Evolutionary conservation across 2,113 vertebrate genomes (phyloP).

Genomic region (Cavia aperea): DNA sequence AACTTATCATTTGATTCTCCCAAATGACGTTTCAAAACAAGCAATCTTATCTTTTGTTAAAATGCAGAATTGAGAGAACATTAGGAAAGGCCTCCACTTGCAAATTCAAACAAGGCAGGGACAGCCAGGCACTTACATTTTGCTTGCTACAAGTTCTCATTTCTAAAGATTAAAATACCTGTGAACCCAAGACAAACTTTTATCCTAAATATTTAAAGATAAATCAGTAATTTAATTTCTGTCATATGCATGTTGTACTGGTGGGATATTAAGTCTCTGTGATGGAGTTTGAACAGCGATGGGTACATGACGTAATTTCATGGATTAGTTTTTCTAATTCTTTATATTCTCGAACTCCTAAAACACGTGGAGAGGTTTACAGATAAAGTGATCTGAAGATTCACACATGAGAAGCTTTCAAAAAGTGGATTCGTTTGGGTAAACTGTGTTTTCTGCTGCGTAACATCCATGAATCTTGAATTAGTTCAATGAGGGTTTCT

Average conservation of each 20-base stretch:
- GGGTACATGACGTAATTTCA: neutral
- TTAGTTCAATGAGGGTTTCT: neutral
- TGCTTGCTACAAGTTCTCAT: neutral
- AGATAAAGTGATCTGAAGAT: slow-evolving; percentile 15
- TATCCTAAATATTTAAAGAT: slow-evolving; percentile 4
- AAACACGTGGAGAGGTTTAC: neutral
- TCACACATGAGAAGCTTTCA: neutral
- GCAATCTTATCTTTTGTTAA: slow-evolving; percentile 47
- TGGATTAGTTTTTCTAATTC: neutral
- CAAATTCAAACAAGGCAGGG: neutral
- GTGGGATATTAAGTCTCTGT: neutral
- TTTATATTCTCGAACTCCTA: neutral
- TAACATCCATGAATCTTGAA: neutral
- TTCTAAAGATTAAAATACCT: neutral
- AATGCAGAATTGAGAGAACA: neutral
- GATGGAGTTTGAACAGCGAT: neutral
- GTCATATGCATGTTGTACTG: neutral
- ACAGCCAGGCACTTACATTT: neutral
- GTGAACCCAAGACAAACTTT: slow-evolving; percentile 9
- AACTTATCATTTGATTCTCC: slow-evolving; percentile 29
- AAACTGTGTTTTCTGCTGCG: neutral
- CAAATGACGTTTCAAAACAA: slow-evolving; percentile 38
- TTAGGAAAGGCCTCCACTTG: neutral
- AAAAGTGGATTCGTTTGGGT: neutral
- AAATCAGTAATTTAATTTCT: slow-evolving; percentile 11